These are phyloP conservation scores for Cataglyphis hispanica DNA, from an alignment of 1,140 invertebrate genomes.

Conservation along the genomic window DNA sequence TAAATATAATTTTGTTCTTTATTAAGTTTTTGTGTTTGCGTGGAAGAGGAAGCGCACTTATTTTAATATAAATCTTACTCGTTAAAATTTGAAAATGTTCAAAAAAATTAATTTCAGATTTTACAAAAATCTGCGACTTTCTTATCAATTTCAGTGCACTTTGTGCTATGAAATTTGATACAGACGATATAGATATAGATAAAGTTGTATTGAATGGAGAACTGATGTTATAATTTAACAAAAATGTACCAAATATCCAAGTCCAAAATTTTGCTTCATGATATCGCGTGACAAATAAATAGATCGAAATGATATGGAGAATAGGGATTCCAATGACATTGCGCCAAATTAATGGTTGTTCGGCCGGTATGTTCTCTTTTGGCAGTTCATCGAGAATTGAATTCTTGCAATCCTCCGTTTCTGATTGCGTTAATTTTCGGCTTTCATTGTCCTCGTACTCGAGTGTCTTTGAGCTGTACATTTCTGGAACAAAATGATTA, in stretches of 20 bases:
- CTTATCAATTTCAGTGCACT: background rate
- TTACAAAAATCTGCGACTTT: background rate
- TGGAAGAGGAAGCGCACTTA: background rate
- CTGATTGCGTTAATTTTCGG: slow-evolving; percentile 41
- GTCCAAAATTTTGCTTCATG: slow-evolving; percentile 78
- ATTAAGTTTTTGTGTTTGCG: background rate
- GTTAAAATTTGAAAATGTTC: background rate
- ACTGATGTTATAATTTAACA: slow-evolving; percentile 5
- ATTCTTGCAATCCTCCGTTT: slow-evolving; percentile 54
- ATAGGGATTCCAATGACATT: slow-evolving; percentile 80
- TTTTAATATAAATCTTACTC: background rate
- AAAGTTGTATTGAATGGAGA: background rate
- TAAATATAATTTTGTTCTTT: background rate
- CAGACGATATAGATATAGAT: background rate
- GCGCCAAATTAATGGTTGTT: slow-evolving; percentile 81
- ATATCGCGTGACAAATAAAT: slow-evolving; percentile 71
- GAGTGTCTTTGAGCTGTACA: slow-evolving; percentile 80
- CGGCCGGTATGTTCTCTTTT: slow-evolving; percentile 40
- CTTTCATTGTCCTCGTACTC: slow-evolving; percentile 74
- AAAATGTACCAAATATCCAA: slow-evolving; percentile 82
- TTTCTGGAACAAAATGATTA: slow-evolving; percentile 35
- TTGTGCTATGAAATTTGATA: background rate
- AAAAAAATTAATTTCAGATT: background rate
- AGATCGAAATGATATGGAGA: slow-evolving; percentile 79
- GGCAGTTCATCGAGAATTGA: slow-evolving; percentile 59